A percentile compares a stretch with the other conserved stretches of the same genome.
Evolutionary conservation across 2,113 vertebrate genomes (phyloP).

Genomic region (Limanda limanda): DNA sequence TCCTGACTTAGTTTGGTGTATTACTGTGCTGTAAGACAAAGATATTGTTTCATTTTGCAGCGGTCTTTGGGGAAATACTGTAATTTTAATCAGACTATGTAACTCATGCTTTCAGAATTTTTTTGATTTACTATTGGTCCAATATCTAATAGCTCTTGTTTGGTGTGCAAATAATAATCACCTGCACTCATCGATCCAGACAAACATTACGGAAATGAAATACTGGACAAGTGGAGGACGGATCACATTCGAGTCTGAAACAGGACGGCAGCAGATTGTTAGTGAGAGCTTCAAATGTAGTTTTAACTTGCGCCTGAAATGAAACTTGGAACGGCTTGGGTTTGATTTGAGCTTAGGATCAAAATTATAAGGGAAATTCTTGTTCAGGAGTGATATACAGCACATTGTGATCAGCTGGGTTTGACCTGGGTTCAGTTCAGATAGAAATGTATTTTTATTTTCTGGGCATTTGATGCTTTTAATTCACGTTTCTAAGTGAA

Average conservation of each 20-base stretch:
- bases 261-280: neutral
- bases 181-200: slow-evolving; percentile 1
- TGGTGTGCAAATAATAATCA: neutral
- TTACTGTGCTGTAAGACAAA: slow-evolving; percentile 1
- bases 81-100: neutral
- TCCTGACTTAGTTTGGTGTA: neutral
- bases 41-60: neutral
- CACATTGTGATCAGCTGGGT: neutral
- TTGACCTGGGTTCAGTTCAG: neutral
- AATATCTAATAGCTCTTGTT: neutral
- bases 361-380: neutral
- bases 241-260: neutral
- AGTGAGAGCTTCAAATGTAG: neutral
- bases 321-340: neutral
- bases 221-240: neutral
- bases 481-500: slow-evolving; percentile 29
- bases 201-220: slow-evolving; percentile 12
- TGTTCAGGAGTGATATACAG: neutral
- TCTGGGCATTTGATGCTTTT: slow-evolving; percentile 10
- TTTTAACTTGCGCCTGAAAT: neutral
- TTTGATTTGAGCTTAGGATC: slow-evolving; percentile 4
- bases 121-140: neutral
- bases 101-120: neutral
- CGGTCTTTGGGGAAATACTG: neutral
- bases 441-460: slow-evolving; percentile 13